A percentile compares a stretch with the other conserved stretches of the same genome.
phyloP scores from a whole-genome alignment of 2,888 invertebrate species.

The Sisyra terminalis region DNA sequence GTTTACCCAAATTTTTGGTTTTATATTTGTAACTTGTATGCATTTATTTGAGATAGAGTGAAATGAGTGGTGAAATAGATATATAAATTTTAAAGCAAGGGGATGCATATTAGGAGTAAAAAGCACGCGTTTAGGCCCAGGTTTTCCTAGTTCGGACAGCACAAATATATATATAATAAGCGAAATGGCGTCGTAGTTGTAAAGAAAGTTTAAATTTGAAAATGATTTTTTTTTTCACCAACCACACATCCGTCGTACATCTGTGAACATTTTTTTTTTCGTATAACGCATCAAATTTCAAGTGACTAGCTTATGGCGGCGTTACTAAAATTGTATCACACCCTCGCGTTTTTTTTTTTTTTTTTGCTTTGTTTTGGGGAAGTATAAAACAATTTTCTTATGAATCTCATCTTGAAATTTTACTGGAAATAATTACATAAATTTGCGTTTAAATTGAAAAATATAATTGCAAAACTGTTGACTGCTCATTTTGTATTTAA shows the following conservation, averaged over 20 bases:
- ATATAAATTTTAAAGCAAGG: not conserved
- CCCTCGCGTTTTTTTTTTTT: too few relatives aligned
- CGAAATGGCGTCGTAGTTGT: not conserved
- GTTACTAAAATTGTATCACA: too few relatives aligned
- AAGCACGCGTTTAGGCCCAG: constrained; percentile 4
- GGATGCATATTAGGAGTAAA: not conserved
- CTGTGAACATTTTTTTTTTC: constrained; percentile 10
- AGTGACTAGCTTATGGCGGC: too few relatives aligned
- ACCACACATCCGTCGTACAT: constrained; percentile 9
- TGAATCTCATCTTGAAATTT: too few relatives aligned
- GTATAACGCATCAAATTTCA: not conserved
- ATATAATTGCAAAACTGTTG: too few relatives aligned
- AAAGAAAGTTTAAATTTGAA: constrained; percentile 1
- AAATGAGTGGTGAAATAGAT: not conserved
- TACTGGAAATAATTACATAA: too few relatives aligned
- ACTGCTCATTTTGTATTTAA: too few relatives aligned
- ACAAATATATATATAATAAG: not conserved
- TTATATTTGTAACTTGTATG: not conserved
- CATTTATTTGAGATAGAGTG: not conserved
- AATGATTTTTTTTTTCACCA: not conserved
- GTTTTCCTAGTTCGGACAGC: constrained; percentile 9
- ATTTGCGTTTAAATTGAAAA: too few relatives aligned
- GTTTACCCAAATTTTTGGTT: not conserved
- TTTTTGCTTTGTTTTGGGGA: too few relatives aligned
- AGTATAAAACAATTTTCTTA: too few relatives aligned